Conservation (phyloP, 2,113 vertebrate genomes). For the Cynoglossus semilaevis region DNA sequence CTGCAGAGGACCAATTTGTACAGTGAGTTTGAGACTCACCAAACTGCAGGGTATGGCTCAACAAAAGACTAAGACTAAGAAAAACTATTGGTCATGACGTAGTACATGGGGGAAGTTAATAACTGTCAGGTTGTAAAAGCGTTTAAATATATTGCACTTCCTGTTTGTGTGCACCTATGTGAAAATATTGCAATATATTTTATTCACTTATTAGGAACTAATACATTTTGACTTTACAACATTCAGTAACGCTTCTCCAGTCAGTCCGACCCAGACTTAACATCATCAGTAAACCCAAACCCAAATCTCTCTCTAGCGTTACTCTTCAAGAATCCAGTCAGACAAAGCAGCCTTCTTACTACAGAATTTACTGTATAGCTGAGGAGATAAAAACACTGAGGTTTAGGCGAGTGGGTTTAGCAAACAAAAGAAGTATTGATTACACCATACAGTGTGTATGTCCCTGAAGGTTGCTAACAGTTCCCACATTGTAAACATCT, state of each 20-base stretch:
- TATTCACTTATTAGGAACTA: too few species aligned
- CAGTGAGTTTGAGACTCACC: conserved; percentile 4
- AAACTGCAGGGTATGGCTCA: too few species aligned
- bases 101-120: too few species aligned
- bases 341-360: conserved; percentile 41
- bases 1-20: conserved; percentile 42
- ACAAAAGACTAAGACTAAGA: too few species aligned
- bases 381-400: conserved; percentile 20
- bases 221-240: too few species aligned
- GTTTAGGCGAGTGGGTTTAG: conserved; percentile 41
- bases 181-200: too few species aligned
- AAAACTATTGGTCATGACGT: too few species aligned
- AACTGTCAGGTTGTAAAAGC: too few species aligned
- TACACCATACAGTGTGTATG: conserved; percentile 55
- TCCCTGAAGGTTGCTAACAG: conserved; percentile 61
- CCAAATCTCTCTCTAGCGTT: conserved; percentile 50
- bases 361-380: conserved; percentile 41
- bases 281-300: conserved; percentile 43
- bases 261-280: too few species aligned
- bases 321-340: conserved; percentile 32
- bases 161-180: too few species aligned
- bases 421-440: conserved; percentile 72
- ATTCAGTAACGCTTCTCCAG: too few species aligned
- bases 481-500: conserved; percentile 71
- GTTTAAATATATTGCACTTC: too few species aligned